A percentile compares a stretch with the other conserved stretches of the same genome.
Conservation (phyloP, 2,797 vertebrate genomes). For the Gymnoscopelus microlampas region DNA sequence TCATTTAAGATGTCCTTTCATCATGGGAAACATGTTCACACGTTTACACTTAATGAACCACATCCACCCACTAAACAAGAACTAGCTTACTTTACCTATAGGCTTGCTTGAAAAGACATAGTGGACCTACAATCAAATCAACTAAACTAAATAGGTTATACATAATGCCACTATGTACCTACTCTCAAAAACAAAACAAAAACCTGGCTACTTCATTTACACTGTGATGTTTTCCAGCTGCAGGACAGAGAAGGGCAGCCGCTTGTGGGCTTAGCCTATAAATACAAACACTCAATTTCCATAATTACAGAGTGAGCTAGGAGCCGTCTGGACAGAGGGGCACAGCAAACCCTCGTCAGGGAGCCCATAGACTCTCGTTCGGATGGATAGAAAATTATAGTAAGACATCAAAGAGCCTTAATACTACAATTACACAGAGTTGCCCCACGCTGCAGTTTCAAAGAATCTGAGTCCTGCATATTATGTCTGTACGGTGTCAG, state of each 20-base stretch:
- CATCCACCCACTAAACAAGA: conserved; percentile 59
- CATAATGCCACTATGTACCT: conserved; percentile 63
- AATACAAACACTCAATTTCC: conserved; percentile 95
- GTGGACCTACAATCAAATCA: conserved; percentile 52
- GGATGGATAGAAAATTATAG: conserved; percentile 80
- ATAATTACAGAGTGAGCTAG: conserved; percentile 91
- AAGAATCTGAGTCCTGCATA: conserved; percentile 59
- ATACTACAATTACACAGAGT: conserved; percentile 81
- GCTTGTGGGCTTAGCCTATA: conserved; percentile 91
- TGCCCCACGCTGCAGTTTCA: conserved; percentile 65
- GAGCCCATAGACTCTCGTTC: conserved; percentile 77
- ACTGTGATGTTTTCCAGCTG: conserved; percentile 91
- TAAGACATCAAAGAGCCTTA: conserved; percentile 79
- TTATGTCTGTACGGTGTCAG: conserved; percentile 67
- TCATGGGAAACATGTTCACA: conserved; percentile 40
- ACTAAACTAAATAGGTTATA: conserved; percentile 53
- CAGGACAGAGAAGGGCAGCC: conserved; percentile 83
- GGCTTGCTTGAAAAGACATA: conserved; percentile 24
- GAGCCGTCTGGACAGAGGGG: conserved; percentile 85
- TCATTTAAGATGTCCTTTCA: conserved; percentile 1
- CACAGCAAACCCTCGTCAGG: conserved; percentile 79
- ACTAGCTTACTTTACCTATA: conserved; percentile 37
- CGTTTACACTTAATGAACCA: conserved; percentile 41
- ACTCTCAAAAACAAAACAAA: conserved; percentile 64
- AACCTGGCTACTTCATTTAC: conserved; percentile 78